Evolutionary conservation across 2,888 invertebrate species (phyloP).

Genomic region (Myopa tessellatipennis): DNA sequence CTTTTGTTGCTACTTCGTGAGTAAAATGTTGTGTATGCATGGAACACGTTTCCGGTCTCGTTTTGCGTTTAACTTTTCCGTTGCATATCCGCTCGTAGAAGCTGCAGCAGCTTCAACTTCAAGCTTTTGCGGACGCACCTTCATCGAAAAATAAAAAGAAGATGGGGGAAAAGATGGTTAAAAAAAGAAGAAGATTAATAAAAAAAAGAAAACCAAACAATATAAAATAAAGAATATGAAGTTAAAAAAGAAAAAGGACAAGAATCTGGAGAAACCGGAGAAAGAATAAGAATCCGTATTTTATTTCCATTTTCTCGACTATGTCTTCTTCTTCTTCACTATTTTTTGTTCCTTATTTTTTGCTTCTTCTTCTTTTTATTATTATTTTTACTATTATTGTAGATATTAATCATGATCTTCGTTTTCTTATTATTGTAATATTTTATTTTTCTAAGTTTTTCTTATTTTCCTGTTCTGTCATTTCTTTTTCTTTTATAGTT

Average conservation of each 20-base stretch:
- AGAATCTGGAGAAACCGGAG: background rate
- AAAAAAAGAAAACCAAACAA: background rate
- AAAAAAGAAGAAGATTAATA: background rate
- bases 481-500: background rate
- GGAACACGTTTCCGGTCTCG: background rate
- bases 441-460: background rate
- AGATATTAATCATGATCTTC: slow-evolving; percentile 27
- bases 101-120: background rate
- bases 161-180: background rate
- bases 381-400: slow-evolving; percentile 36
- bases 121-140: background rate
- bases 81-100: background rate
- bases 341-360: no score
- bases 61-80: background rate
- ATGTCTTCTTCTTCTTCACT: no score
- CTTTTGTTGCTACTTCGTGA: no score
- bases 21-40: background rate
- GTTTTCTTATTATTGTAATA: background rate
- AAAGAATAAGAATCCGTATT: background rate
- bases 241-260: background rate
- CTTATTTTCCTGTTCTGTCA: background rate
- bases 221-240: background rate
- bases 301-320: background rate
- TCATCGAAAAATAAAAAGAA: background rate
- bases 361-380: slow-evolving; percentile 4